Evolutionary conservation across 2,113 vertebrate species (phyloP).

Genomic region (Mus musculus): DNA sequence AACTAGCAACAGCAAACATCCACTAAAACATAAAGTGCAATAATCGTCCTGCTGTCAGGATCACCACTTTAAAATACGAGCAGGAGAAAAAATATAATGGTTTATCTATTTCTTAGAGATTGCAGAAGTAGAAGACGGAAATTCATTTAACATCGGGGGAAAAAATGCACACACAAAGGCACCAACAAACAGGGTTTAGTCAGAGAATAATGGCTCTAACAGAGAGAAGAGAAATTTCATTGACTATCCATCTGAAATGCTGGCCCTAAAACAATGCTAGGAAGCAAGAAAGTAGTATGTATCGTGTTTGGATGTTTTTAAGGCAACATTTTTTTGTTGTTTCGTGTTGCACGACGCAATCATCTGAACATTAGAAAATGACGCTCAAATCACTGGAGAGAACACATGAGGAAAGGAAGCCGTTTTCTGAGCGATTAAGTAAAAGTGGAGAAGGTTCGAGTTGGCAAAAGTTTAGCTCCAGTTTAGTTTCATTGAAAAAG

Average conservation of each 20-base stretch:
- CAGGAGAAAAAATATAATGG: slow-evolving; percentile 83
- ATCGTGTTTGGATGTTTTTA: slow-evolving; percentile 55
- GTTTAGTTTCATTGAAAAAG: slow-evolving; percentile 73
- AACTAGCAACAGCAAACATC: slow-evolving; percentile 97
- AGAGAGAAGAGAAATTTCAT: slow-evolving; percentile 51
- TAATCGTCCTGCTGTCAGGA: slow-evolving; percentile 95
- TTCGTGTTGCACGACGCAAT: slow-evolving; percentile 55
- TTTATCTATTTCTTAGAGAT: slow-evolving; percentile 88
- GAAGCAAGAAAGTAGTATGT: slow-evolving; percentile 51
- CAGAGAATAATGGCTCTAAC: slow-evolving; percentile 82
- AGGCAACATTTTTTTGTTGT: slow-evolving; percentile 55
- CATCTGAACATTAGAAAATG: slow-evolving; percentile 58
- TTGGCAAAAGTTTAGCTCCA: slow-evolving; percentile 78
- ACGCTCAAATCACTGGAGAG: slow-evolving; percentile 57
- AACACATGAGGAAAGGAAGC: slow-evolving; percentile 55
- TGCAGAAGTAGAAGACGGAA: slow-evolving; percentile 84
- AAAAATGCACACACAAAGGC: slow-evolving; percentile 79
- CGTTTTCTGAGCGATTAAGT: slow-evolving; percentile 69
- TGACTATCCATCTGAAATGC: slow-evolving; percentile 76
- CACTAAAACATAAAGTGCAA: slow-evolving; percentile 96
- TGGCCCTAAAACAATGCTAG: slow-evolving; percentile 57
- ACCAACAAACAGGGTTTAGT: slow-evolving; percentile 86
- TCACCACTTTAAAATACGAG: slow-evolving; percentile 92
- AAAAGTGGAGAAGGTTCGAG: slow-evolving; percentile 78
- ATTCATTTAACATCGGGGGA: slow-evolving; percentile 84